phyloP scores from a whole-genome alignment of 2,113 vertebrate species.

The Mohoua ochrocephala region DNA sequence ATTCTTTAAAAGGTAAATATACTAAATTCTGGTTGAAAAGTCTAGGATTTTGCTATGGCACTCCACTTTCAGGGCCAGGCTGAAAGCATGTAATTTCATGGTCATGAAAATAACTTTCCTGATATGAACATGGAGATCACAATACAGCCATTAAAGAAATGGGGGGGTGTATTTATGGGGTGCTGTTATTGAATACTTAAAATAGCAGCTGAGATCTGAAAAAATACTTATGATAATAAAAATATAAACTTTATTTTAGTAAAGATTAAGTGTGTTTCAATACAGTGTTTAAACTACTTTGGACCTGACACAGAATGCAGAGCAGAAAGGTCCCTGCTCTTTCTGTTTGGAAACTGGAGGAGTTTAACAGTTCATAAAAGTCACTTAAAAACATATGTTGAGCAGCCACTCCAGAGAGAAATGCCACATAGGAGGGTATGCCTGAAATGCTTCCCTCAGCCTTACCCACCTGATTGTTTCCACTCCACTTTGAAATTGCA shows the following conservation, averaged over 20 bases:
- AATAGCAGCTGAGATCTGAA: not conserved
- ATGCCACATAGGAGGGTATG: not conserved
- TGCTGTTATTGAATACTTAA: not conserved
- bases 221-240: not conserved
- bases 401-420: not conserved
- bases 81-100: not conserved
- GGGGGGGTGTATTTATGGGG: accelerated
- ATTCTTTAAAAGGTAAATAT: not conserved
- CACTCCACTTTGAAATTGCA: not conserved
- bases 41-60: not conserved
- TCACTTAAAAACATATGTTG: not conserved
- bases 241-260: not conserved
- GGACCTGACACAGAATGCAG: not conserved
- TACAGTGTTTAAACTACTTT: not conserved
- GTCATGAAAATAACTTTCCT: not conserved
- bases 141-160: not conserved
- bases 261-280: not conserved
- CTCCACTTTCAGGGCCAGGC: not conserved
- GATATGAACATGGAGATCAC: not conserved
- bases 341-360: not conserved
- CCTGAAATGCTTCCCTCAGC: not conserved
- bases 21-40: not conserved
- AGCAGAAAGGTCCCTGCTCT: not conserved
- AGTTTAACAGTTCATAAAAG: not conserved
- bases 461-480: not conserved